Evolutionary conservation across 2,797 vertebrate species (phyloP).

Genomic region (Epinephelus coioides): DNA sequence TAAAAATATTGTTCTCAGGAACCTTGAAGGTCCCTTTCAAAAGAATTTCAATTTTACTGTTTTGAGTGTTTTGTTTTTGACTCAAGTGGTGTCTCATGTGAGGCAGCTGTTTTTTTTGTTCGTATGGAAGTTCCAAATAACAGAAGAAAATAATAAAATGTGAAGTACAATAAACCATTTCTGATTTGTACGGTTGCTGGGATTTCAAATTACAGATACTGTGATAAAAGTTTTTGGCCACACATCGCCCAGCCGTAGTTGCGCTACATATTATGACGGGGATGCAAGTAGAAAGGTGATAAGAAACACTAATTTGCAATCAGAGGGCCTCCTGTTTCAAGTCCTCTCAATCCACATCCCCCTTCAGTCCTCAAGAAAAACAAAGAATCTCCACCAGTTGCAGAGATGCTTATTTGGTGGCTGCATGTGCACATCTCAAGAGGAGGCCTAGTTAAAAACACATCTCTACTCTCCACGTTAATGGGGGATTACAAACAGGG

Average conservation of each 20-base stretch:
- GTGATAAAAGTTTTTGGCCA: too few species aligned
- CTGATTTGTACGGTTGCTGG: too few species aligned
- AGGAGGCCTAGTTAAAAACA: constrained; percentile 28
- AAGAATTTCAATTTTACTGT: too few species aligned
- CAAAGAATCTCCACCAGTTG: constrained; percentile 34
- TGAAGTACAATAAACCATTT: too few species aligned
- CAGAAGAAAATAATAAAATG: too few species aligned
- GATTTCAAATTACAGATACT: too few species aligned
- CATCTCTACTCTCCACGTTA: constrained; percentile 19
- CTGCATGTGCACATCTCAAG: constrained; percentile 6
- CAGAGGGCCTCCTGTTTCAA: neutral
- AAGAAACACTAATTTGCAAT: constrained; percentile 9
- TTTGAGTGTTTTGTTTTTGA: too few species aligned
- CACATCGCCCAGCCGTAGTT: neutral
- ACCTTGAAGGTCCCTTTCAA: too few species aligned
- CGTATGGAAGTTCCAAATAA: too few species aligned
- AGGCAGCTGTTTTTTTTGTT: too few species aligned
- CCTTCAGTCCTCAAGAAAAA: constrained; percentile 35
- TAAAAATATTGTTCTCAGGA: too few species aligned
- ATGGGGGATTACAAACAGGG: constrained; percentile 33
- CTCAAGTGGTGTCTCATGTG: too few species aligned
- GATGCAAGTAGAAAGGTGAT: neutral
- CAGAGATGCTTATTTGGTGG: constrained; percentile 5
- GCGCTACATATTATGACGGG: neutral
- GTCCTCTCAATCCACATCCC: neutral